A percentile compares a stretch with the other conserved stretches of the same genome.
phyloP scores from a whole-genome alignment of 2,113 vertebrate genomes.

The Phalacrocorax aristotelis region DNA sequence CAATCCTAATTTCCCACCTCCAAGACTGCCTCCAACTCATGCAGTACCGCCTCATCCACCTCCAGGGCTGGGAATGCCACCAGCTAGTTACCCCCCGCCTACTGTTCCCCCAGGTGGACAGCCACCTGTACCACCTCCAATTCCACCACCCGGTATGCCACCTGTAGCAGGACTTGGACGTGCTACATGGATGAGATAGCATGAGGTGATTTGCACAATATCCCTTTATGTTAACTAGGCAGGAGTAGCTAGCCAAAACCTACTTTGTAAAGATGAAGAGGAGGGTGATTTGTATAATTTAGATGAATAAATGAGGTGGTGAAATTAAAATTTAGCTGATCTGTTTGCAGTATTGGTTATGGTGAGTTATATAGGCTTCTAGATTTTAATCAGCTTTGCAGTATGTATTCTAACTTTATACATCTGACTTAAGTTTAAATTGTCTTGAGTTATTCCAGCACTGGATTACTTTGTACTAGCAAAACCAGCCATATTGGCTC shows the following conservation, averaged over 20 bases:
- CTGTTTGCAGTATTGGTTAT: slow-evolving; percentile 40
- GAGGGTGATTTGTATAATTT: slow-evolving; percentile 51
- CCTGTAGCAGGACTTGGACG: slow-evolving; percentile 85
- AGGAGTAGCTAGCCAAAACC: slow-evolving; percentile 42
- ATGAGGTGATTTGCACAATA: slow-evolving; percentile 16
- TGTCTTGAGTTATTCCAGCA: slow-evolving; percentile 53
- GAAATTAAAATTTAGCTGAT: slow-evolving; percentile 10
- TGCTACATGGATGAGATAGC: slow-evolving; percentile 95
- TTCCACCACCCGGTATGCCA: slow-evolving; percentile 92
- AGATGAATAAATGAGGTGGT: slow-evolving; percentile 20
- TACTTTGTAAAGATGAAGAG: slow-evolving; percentile 47
- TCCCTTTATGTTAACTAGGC: slow-evolving; percentile 6
- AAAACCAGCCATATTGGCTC: slow-evolving; percentile 75
- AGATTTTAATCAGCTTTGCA: slow-evolving; percentile 43
- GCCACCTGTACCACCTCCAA: slow-evolving; percentile 85
- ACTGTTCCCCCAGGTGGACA: slow-evolving; percentile 89
- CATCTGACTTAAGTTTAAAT: slow-evolving; percentile 23
- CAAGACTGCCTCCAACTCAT: slow-evolving; percentile 85
- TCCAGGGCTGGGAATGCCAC: slow-evolving; percentile 87
- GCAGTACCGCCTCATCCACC: slow-evolving; percentile 80
- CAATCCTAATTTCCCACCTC: slow-evolving; percentile 85
- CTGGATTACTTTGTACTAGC: slow-evolving; percentile 64
- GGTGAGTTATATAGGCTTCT: slow-evolving; percentile 51
- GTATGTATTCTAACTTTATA: slow-evolving; percentile 24
- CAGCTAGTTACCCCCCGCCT: slow-evolving; percentile 87